Evolutionary conservation across 2,888 invertebrate species (phyloP), one percentile per base, ranked within the genome.

Genomic region (Actias luna): DNA sequence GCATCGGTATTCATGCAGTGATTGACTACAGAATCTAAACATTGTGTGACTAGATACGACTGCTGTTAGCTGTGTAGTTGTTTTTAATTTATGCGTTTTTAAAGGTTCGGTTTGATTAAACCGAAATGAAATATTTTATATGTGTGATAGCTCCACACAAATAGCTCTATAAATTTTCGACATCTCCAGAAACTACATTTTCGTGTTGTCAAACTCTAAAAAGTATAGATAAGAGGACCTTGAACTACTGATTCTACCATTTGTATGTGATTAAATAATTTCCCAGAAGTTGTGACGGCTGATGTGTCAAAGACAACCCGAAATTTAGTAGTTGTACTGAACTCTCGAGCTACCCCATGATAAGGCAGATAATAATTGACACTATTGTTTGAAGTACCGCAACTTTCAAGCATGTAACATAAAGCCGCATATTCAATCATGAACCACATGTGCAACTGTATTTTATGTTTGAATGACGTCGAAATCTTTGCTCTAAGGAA

Each of bases 11-110:
- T 65, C 29, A 36, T 8, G 52, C 60, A 59, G n/a, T 62, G 50
- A 36, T 59, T 31, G 25, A 70, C 71, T 0, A 75, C 61, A 1
- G 55, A 58, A 0, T 64, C 59, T 25, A 74, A 59, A 57, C 73
- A 73, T 60, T 65, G 70, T 3, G 69, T 75, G 0, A 68, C 72
- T 59, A 72, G 29, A 50, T 69, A 73, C 7, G 71, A 69, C 0
- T 25, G 73, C 67, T 8, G 68, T 72, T 12, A 72, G 12, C 35
- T 35, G 35, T 35, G 12, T 7, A n/a, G n/a, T n/a, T n/a, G n/a
- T n/a, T n/a, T n/a, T n/a, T n/a, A n/a, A n/a, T n/a, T n/a, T n/a
- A n/a, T n/a, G n/a, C n/a, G n/a, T n/a, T n/a, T n/a, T n/a, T n/a
- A n/a, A n/a, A n/a, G n/a, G n/a, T 8, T 7, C 3, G 72, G 64